A percentile compares a stretch with the other conserved stretches of the same genome.
Evolutionary conservation across 2,888 invertebrate genomes (phyloP).

Genomic region (Eilema griseolum): DNA sequence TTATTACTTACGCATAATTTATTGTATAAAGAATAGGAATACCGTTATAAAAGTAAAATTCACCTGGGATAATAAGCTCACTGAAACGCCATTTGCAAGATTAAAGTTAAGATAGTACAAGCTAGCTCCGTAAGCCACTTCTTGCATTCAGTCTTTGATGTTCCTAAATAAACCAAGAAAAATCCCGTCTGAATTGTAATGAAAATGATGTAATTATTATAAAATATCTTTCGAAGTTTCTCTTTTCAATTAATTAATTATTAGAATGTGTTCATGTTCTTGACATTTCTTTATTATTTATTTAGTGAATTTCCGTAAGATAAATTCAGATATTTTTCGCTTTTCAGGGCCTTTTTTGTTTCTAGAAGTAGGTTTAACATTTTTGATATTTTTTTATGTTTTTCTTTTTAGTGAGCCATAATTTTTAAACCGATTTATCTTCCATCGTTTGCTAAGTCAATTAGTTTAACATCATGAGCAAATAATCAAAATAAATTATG

Average conservation of each 20-base stretch:
- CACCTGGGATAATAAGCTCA: slow-evolving; percentile 36
- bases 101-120: slow-evolving; percentile 29
- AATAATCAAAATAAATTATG: too few relatives aligned
- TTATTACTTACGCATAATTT: not conserved
- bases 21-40: not conserved
- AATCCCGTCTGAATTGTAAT: not conserved
- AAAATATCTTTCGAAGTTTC: not conserved
- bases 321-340: too few relatives aligned
- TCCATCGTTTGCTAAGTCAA: too few relatives aligned
- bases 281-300: too few relatives aligned
- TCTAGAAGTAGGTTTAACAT: too few relatives aligned
- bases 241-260: too few relatives aligned
- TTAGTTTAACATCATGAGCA: too few relatives aligned
- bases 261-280: too few relatives aligned
- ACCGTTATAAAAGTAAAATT: slow-evolving; percentile 30
- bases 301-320: not conserved
- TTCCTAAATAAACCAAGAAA: not conserved
- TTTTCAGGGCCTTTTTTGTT: too few relatives aligned
- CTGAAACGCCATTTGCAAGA: slow-evolving; percentile 31
- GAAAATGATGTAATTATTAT: not conserved
- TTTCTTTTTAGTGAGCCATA: too few relatives aligned
- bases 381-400: too few relatives aligned
- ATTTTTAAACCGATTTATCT: too few relatives aligned
- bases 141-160: not conserved
- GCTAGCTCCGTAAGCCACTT: not conserved